These are phyloP conservation scores for Phylloscopus trochilus DNA, from an alignment of 2,113 vertebrate genomes.

Conservation along the genomic window DNA sequence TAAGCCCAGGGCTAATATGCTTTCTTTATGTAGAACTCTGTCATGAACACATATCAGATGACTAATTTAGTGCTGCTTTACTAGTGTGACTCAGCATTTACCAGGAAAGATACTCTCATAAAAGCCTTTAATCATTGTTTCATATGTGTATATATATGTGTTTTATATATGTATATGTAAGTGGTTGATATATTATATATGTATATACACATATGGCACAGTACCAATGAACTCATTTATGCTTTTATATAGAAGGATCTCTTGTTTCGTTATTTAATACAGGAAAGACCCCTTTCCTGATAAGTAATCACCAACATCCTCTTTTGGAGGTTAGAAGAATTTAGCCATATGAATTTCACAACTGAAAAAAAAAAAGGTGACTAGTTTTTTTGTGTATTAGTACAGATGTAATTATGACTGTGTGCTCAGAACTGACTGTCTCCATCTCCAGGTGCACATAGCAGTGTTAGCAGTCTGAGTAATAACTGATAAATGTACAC, in stretches of 20 bases:
- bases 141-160: background rate
- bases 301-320: background rate
- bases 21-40: background rate
- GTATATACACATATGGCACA: too few relatives aligned
- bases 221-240: background rate
- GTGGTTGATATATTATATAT: too few relatives aligned
- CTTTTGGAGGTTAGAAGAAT: background rate
- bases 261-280: background rate
- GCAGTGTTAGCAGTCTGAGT: background rate
- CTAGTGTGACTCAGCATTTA: background rate
- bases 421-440: background rate
- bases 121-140: background rate
- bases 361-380: background rate
- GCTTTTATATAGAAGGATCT: background rate
- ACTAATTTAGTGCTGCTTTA: background rate
- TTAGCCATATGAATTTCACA: background rate
- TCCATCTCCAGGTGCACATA: background rate
- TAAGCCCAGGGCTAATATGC: background rate
- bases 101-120: background rate
- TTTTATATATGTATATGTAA: background rate
- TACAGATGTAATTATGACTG: background rate
- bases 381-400: background rate
- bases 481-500: background rate
- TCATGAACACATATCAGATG: background rate
- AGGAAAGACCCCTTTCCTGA: background rate